A percentile compares a stretch with the other conserved stretches of the same genome.
Evolutionary conservation across 2,888 invertebrate genomes (phyloP).

Genomic region (Plagiodera versicolora): DNA sequence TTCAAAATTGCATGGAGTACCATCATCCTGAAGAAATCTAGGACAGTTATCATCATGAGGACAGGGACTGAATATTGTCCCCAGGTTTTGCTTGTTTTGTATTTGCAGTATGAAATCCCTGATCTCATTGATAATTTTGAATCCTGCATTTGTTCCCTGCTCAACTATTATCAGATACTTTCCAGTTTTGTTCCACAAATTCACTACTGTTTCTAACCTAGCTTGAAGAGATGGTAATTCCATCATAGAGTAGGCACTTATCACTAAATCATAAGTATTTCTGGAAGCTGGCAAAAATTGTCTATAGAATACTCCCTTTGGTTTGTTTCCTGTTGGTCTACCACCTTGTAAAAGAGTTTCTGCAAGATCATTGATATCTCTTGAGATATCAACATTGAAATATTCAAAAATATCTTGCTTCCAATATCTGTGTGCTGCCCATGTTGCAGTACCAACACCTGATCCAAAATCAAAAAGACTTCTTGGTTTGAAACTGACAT

Average conservation of each 20-base stretch:
- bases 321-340: constrained; percentile 62
- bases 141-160: constrained; percentile 81
- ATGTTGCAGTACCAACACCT: constrained; percentile 67
- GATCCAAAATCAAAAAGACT: constrained; percentile 90
- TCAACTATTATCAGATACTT: constrained; percentile 83
- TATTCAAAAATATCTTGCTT: constrained; percentile 73
- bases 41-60: constrained; percentile 84
- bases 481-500: constrained; percentile 71
- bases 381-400: constrained; percentile 81
- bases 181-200: constrained; percentile 85
- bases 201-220: constrained; percentile 70
- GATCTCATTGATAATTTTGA: constrained; percentile 77
- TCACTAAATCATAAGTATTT: constrained; percentile 75
- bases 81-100: constrained; percentile 48
- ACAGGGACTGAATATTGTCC: constrained; percentile 81
- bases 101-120: constrained; percentile 75
- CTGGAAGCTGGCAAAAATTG: constrained; percentile 76
- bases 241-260: constrained; percentile 78
- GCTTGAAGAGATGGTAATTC: constrained; percentile 71
- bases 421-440: constrained; percentile 76
- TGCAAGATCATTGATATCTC: constrained; percentile 81
- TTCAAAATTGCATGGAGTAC: constrained; percentile 79
- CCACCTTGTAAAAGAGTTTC: constrained; percentile 70
- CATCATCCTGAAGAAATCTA: constrained; percentile 61
- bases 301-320: constrained; percentile 70